Conservation (phyloP, 2,113 vertebrate genomes). For the Lycocorax pyrrhopterus region DNA sequence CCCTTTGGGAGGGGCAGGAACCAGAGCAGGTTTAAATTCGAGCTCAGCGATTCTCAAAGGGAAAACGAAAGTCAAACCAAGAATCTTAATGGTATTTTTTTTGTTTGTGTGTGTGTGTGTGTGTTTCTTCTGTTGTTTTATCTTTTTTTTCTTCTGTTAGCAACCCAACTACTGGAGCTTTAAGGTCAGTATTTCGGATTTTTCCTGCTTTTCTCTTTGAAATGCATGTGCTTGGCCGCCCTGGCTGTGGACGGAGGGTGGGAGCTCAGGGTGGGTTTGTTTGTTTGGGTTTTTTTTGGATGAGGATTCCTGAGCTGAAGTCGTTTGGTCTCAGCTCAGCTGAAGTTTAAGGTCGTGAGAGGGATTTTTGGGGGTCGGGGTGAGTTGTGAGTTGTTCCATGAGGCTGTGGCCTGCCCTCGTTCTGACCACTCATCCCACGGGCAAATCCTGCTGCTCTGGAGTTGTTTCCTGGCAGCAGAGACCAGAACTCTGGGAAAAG, state of each 20-base stretch:
- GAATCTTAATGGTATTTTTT: constrained; percentile 65
- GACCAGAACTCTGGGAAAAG: not conserved
- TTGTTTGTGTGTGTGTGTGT: not conserved
- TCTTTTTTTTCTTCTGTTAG: constrained; percentile 67
- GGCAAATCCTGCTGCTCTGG: not conserved
- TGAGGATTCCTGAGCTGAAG: not conserved
- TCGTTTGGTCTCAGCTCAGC: not conserved
- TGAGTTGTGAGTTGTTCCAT: not conserved
- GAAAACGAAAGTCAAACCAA: constrained; percentile 2
- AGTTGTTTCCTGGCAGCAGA: not conserved
- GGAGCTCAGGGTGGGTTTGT: not conserved
- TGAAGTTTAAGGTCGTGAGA: accelerated
- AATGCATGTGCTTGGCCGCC: constrained; percentile 67
- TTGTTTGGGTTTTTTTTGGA: not conserved
- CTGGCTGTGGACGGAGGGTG: not conserved
- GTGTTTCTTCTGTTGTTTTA: constrained; percentile 45
- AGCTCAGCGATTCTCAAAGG: not conserved
- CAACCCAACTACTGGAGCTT: constrained; percentile 99
- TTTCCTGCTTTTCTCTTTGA: constrained; percentile 48
- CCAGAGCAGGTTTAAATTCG: not conserved
- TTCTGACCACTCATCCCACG: accelerated
- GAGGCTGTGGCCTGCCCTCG: not conserved
- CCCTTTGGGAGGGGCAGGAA: constrained; percentile 6
- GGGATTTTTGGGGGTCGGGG: not conserved
- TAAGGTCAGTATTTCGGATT: constrained; percentile 91